phyloP scores from a whole-genome alignment of 2,113 vertebrate species.

The Xiphias gladius region DNA sequence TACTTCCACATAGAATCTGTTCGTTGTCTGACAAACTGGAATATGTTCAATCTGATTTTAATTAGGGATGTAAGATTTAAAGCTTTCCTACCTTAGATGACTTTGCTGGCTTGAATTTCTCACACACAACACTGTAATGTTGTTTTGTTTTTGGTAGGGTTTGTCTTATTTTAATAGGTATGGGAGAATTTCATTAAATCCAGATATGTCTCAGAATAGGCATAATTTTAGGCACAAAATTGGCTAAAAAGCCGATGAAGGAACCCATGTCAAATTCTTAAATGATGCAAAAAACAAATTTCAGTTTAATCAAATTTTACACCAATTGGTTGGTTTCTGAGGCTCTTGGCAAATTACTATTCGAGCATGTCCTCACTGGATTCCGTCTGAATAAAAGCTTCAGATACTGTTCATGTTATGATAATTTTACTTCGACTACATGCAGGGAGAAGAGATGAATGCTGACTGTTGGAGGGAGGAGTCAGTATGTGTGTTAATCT shows the following conservation, averaged over 20 bases:
- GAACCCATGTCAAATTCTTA: neutral
- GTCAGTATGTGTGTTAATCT: slow-evolving; percentile 10
- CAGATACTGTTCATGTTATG: neutral
- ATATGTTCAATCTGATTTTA: neutral
- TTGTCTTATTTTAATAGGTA: neutral
- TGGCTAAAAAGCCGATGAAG: neutral
- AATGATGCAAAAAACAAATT: neutral
- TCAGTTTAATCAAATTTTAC: neutral
- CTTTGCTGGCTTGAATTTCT: too few relatives aligned
- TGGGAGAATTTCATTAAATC: neutral
- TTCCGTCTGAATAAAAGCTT: neutral
- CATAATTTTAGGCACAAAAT: neutral
- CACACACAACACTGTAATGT: neutral
- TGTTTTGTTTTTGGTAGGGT: neutral
- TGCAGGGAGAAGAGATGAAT: neutral
- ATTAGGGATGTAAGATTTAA: neutral
- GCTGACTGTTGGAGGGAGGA: neutral
- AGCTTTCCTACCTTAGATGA: too few relatives aligned
- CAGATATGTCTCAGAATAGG: neutral
- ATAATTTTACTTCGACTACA: neutral
- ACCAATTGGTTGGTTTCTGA: neutral
- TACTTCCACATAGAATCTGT: too few relatives aligned
- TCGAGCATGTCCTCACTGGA: neutral
- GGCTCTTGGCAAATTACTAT: neutral
- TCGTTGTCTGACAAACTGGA: too few relatives aligned